Conservation (phyloP, 2,888 invertebrate genomes). For the Terebella lapidaria region DNA sequence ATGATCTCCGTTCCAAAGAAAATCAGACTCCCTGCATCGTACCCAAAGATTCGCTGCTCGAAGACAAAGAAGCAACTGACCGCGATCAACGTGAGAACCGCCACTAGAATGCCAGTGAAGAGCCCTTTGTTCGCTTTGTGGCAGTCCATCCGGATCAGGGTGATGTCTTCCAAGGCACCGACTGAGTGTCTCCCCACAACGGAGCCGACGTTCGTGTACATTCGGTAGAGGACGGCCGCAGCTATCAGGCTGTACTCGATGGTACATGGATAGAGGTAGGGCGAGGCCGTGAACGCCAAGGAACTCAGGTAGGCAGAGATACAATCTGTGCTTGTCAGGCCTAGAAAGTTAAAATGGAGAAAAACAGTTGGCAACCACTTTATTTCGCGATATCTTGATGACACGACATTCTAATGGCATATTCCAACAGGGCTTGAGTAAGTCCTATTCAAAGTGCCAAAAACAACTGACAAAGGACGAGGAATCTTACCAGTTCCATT, state of each 20-base stretch:
- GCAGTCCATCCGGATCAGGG: constrained; percentile 36
- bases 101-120: constrained; percentile 53
- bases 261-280: constrained; percentile 88
- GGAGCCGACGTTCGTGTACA: constrained; percentile 76
- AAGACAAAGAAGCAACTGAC: constrained; percentile 51
- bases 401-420: too few relatives aligned
- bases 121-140: constrained; percentile 55
- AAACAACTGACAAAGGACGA: too few relatives aligned
- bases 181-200: background rate
- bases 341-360: background rate
- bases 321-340: constrained; percentile 54
- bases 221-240: constrained; percentile 88
- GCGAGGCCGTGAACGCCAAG: constrained; percentile 65
- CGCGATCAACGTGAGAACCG: constrained; percentile 48
- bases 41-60: constrained; percentile 24
- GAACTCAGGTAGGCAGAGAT: background rate
- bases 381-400: too few relatives aligned
- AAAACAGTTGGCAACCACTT: too few relatives aligned
- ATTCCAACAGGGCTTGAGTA: too few relatives aligned
- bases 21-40: constrained; percentile 29
- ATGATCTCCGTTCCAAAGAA: constrained; percentile 45
- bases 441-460: too few relatives aligned
- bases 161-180: background rate
- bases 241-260: constrained; percentile 95
- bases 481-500: too few relatives aligned